Evolutionary conservation across 2,797 vertebrate genomes (phyloP).

Genomic region (Silurus aristotelis): DNA sequence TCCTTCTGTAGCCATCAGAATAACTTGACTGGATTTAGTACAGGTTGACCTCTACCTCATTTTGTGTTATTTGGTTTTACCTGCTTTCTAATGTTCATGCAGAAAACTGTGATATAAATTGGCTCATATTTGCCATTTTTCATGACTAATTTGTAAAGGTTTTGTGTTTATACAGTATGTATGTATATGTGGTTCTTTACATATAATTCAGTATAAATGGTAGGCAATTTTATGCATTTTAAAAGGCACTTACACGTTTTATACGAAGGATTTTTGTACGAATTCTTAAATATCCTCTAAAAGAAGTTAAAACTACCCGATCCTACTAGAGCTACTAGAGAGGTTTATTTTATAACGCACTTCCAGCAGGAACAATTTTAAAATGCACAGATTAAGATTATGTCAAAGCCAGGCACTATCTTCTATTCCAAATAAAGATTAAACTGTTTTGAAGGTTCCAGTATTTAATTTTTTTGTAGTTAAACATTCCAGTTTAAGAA

Average conservation of each 20-base stretch:
- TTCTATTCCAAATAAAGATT: neutral
- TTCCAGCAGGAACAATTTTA: neutral
- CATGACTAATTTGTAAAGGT: neutral
- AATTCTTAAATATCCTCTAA: neutral
- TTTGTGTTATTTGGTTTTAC: neutral
- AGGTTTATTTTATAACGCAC: neutral
- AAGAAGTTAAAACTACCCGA: neutral
- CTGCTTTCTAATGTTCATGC: slow-evolving; percentile 11
- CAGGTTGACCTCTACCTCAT: slow-evolving; percentile 36
- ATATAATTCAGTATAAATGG: neutral
- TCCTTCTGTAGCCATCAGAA: neutral
- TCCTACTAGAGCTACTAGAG: neutral
- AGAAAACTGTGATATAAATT: neutral
- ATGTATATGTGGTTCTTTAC: neutral
- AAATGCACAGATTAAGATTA: neutral
- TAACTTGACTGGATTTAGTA: neutral
- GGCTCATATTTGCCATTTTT: neutral
- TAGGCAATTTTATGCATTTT: neutral
- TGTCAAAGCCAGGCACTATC: neutral
- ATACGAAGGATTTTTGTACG: slow-evolving; percentile 18
- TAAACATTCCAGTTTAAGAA: neutral
- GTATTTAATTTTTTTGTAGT: neutral
- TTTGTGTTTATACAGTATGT: neutral
- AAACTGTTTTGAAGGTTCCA: neutral
- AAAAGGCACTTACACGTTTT: neutral